Conservation (phyloP, 2,113 vertebrate genomes). For the Toxotes jaculatrix region DNA sequence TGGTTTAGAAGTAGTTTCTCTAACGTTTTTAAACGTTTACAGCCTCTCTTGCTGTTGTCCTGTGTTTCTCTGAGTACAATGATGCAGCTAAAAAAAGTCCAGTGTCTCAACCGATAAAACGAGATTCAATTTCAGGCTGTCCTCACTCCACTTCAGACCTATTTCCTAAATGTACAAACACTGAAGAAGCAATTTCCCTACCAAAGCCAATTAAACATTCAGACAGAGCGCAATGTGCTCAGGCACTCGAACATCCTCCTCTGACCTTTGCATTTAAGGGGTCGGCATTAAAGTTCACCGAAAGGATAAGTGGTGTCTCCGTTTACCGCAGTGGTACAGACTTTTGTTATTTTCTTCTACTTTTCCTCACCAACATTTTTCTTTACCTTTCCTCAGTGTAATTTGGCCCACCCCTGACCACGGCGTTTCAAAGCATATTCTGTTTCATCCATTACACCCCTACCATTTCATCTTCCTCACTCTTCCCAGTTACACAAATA, state of each 20-base stretch:
- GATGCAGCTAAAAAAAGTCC: neutral
- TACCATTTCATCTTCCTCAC: constrained; percentile 1
- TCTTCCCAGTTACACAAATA: constrained; percentile 66
- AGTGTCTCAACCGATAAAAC: neutral
- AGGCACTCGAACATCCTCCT: neutral
- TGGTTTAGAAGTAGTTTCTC: no score
- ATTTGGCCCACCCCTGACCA: constrained; percentile 20
- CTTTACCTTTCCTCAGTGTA: constrained; percentile 22
- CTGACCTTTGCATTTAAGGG: constrained; percentile 20
- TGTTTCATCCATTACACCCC: constrained; percentile 47
- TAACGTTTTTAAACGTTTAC: no score
- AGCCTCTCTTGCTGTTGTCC: neutral
- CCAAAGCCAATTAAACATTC: neutral
- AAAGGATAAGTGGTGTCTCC: constrained; percentile 5
- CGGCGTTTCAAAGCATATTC: constrained; percentile 35
- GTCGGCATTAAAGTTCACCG: constrained; percentile 14
- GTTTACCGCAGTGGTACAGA: neutral
- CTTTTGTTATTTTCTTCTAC: constrained; percentile 9
- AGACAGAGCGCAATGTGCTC: neutral
- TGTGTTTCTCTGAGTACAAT: neutral
- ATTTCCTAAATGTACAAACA: constrained; percentile 7
- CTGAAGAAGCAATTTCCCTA: neutral
- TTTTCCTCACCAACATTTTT: constrained; percentile 27
- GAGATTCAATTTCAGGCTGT: neutral
- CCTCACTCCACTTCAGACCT: neutral